Evolutionary conservation across 2,888 invertebrate genomes (phyloP).

Genomic region (Apotomis capreana): DNA sequence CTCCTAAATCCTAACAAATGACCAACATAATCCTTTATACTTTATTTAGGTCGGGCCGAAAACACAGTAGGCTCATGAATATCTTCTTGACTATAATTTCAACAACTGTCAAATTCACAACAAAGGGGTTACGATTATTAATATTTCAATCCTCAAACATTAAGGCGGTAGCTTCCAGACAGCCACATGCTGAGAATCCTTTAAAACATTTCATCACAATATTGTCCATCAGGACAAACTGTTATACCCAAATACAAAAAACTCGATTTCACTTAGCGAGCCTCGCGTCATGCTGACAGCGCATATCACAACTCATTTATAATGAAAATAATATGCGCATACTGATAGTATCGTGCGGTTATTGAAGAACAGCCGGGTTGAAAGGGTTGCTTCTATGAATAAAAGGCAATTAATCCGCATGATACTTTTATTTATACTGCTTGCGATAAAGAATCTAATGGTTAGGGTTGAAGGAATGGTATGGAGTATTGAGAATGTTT

Average conservation of each 20-base stretch:
- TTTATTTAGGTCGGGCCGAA: neutral
- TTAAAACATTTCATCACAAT: conserved; percentile 75
- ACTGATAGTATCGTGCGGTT: conserved; percentile 71
- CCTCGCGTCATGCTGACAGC: conserved; percentile 79
- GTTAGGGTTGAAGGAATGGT: conserved; percentile 12
- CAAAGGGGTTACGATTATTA: conserved; percentile 69
- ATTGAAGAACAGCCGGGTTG: conserved; percentile 57
- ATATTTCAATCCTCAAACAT: conserved; percentile 69
- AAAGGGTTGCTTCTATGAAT: conserved; percentile 70
- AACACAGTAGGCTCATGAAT: conserved; percentile 26
- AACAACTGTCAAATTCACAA: conserved; percentile 49
- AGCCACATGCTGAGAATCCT: conserved; percentile 72
- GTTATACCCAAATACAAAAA: conserved; percentile 63
- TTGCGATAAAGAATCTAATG: conserved; percentile 41
- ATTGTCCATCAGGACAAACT: conserved; percentile 69
- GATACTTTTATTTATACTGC: conserved; percentile 54
- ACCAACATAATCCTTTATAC: neutral
- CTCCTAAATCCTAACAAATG: neutral
- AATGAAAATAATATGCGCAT: conserved; percentile 66
- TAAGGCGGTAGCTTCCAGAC: conserved; percentile 73
- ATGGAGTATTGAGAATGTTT: neutral
- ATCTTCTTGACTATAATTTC: conserved; percentile 33
- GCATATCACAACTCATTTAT: conserved; percentile 78
- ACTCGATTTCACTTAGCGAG: conserved; percentile 62
- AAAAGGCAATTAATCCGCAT: conserved; percentile 68